Evolutionary conservation across 1,140 invertebrate genomes (phyloP).

Genomic region (Thaumatotibia leucotreta): DNA sequence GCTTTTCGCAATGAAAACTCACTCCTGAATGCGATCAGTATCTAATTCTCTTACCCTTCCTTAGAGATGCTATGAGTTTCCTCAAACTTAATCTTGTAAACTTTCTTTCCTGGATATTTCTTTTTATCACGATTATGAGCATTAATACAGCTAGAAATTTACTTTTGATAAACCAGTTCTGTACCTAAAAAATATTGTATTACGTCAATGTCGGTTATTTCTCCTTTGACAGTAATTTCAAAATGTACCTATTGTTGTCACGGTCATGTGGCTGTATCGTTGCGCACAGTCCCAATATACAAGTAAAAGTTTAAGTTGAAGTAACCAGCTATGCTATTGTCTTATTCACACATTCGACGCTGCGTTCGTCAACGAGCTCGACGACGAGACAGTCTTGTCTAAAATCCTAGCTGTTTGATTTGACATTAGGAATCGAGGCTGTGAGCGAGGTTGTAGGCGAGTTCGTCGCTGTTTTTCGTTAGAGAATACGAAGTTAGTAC

Average conservation of each 20-base stretch:
- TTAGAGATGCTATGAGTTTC: neutral
- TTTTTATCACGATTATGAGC: neutral
- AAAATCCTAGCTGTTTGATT: no score
- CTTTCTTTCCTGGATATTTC: neutral
- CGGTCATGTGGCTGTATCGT: no score
- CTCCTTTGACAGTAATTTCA: no score
- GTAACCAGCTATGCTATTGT: no score
- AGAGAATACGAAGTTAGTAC: slow-evolving; percentile 15
- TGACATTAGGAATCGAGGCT: no score
- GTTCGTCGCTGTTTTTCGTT: slow-evolving; percentile 25
- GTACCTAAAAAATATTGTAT: neutral
- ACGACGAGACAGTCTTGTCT: no score
- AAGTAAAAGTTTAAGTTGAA: slow-evolving; percentile 11
- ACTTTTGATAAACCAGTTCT: neutral
- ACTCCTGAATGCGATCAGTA: slow-evolving; percentile 36
- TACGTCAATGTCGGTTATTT: no score
- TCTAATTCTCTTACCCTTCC: slow-evolving; percentile 24
- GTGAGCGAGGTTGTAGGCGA: no score
- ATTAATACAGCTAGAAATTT: neutral
- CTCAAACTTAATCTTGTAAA: neutral
- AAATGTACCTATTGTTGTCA: no score
- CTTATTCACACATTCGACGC: no score
- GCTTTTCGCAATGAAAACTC: slow-evolving; percentile 44
- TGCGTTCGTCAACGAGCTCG: no score
- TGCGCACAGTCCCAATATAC: neutral